A percentile compares a stretch with the other conserved stretches of the same genome.
phyloP scores from a whole-genome alignment of 2,113 vertebrate species.

The Crotalus tigris region DNA sequence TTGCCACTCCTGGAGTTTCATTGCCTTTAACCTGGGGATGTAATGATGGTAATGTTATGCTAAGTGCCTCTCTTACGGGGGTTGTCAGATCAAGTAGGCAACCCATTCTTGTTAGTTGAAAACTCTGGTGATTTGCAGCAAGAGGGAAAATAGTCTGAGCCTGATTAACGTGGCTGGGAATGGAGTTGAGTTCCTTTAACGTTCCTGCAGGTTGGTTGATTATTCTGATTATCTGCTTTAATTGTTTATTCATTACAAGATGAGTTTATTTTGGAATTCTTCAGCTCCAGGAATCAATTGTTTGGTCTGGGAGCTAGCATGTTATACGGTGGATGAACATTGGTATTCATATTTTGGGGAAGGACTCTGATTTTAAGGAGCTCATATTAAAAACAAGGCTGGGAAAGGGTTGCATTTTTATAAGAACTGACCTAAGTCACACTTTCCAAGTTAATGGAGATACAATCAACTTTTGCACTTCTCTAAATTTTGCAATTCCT shows the following conservation, averaged over 20 bases:
- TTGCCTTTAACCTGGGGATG: slow-evolving; percentile 75
- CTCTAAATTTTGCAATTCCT: neutral
- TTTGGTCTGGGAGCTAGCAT: neutral
- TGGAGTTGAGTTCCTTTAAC: slow-evolving; percentile 60
- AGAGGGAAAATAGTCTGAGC: slow-evolving; percentile 62
- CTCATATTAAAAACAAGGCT: slow-evolving; percentile 12
- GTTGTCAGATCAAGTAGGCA: slow-evolving; percentile 72
- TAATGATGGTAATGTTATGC: slow-evolving; percentile 74
- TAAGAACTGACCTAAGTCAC: neutral
- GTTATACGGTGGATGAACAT: neutral
- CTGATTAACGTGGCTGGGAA: slow-evolving; percentile 65
- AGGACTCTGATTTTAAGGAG: neutral
- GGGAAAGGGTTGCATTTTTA: neutral
- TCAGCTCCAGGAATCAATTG: neutral
- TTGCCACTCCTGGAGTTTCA: slow-evolving; percentile 79
- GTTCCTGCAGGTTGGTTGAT: slow-evolving; percentile 49
- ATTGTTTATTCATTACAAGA: slow-evolving; percentile 59
- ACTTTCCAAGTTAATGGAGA: neutral
- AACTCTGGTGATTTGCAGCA: slow-evolving; percentile 72
- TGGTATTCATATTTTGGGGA: neutral
- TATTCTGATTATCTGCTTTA: slow-evolving; percentile 53
- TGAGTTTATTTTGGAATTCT: slow-evolving; percentile 5
- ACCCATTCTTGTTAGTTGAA: slow-evolving; percentile 76
- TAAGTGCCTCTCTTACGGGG: slow-evolving; percentile 73
- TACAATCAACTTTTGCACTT: neutral